Conservation (phyloP, 2,113 vertebrate species). For the Stegastes partitus region DNA sequence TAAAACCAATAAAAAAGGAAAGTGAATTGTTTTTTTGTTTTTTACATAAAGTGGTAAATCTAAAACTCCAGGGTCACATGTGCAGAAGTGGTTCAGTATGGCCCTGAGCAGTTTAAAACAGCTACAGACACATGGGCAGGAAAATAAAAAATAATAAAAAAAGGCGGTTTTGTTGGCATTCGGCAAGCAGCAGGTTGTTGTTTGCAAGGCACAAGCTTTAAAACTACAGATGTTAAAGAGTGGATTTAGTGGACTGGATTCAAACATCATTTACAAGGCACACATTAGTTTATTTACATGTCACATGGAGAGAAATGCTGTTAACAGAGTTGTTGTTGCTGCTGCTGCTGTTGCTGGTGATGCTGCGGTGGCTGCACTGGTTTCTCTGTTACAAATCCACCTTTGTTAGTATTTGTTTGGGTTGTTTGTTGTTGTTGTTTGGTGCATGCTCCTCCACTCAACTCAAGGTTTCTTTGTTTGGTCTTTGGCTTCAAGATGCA, state of each 20-base stretch:
- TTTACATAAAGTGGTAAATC: constrained; percentile 59
- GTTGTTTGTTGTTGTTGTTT: constrained; percentile 85
- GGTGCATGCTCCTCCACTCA: constrained; percentile 83
- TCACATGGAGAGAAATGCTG: constrained; percentile 81
- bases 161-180: constrained; percentile 74
- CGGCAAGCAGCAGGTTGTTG: constrained; percentile 88
- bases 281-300: constrained; percentile 95
- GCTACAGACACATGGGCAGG: constrained; percentile 42
- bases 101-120: constrained; percentile 80
- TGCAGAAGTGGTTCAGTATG: constrained; percentile 74
- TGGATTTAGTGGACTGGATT: constrained; percentile 88
- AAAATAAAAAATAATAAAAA: constrained; percentile 25
- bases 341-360: constrained; percentile 50
- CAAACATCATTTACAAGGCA: constrained; percentile 91
- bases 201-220: constrained; percentile 87
- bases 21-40: background rate
- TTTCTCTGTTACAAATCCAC: constrained; percentile 78
- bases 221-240: constrained; percentile 87
- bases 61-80: constrained; percentile 71
- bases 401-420: constrained; percentile 91
- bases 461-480: constrained; percentile 79
- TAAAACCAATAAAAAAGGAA: constrained; percentile 34
- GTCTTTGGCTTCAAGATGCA: constrained; percentile 87
- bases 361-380: constrained; percentile 37
- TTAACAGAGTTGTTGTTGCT: constrained; percentile 75